Conservation (phyloP, 2,888 invertebrate genomes). For the Terebella lapidaria region DNA sequence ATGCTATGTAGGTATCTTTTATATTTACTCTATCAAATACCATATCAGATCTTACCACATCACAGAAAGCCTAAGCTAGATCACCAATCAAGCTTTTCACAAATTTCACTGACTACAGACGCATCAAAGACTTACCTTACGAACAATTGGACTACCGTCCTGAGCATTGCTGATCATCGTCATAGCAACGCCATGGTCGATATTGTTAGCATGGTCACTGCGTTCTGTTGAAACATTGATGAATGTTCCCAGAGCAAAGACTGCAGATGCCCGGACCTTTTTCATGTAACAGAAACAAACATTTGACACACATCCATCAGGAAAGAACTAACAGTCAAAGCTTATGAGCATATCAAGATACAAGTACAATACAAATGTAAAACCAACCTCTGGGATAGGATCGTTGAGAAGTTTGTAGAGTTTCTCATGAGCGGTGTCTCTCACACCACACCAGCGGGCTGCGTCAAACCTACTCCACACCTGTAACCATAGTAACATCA, state of each 20-base stretch:
- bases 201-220: slow-evolving; percentile 87
- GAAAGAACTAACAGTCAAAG: no score
- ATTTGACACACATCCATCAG: background rate
- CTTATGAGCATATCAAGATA: no score
- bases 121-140: slow-evolving; percentile 59
- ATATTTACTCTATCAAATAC: no score
- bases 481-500: slow-evolving; percentile 20
- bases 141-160: slow-evolving; percentile 84
- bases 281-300: background rate
- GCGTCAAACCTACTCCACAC: slow-evolving; percentile 51
- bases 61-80: no score
- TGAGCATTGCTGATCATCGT: slow-evolving; percentile 71
- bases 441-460: slow-evolving; percentile 80
- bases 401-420: slow-evolving; percentile 75
- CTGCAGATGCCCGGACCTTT: slow-evolving; percentile 83
- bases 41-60: no score
- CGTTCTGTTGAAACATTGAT: slow-evolving; percentile 72
- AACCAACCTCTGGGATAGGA: slow-evolving; percentile 74
- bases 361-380: background rate
- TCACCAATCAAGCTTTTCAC: no score
- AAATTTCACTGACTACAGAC: no score
- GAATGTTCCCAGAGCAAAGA: slow-evolving; percentile 91
- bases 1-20: no score
- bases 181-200: slow-evolving; percentile 88
- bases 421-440: slow-evolving; percentile 95